Conservation (phyloP, 2,888 invertebrate genomes). For the Gastracanthus pulcherrimus region DNA sequence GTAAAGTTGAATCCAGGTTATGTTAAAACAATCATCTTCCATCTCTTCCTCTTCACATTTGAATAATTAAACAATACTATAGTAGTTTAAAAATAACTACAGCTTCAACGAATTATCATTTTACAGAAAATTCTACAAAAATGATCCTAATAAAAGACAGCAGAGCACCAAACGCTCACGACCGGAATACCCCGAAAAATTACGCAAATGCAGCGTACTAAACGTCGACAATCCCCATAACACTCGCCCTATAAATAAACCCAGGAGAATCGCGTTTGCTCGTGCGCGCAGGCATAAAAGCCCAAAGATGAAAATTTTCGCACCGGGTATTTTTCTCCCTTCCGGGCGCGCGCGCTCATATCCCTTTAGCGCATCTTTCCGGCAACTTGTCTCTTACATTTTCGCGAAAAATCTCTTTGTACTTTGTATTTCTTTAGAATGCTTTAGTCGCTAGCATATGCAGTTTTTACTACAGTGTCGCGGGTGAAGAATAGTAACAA, state of each 20-base stretch:
- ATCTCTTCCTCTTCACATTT: too few relatives aligned
- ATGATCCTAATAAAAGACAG: too few relatives aligned
- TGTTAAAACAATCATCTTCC: too few relatives aligned
- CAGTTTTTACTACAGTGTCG: not conserved
- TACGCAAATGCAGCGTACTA: not conserved
- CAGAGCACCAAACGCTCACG: too few relatives aligned
- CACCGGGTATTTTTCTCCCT: not conserved
- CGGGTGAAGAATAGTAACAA: not conserved
- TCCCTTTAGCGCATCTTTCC: constrained; percentile 24
- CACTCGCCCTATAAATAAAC: constrained; percentile 1
- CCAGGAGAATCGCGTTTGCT: not conserved
- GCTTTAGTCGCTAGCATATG: constrained; percentile 30
- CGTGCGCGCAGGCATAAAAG: constrained; percentile 5
- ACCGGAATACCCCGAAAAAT: too few relatives aligned
- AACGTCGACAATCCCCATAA: not conserved
- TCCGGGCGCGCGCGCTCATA: not conserved
- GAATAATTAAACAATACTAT: too few relatives aligned
- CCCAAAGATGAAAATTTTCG: constrained; percentile 33
- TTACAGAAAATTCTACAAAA: too few relatives aligned
- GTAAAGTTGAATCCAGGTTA: too few relatives aligned
- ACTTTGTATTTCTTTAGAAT: constrained; percentile 63
- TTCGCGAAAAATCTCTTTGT: constrained; percentile 52
- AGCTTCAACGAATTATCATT: too few relatives aligned
- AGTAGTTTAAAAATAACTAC: too few relatives aligned
- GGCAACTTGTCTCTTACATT: constrained; percentile 41